Percentiles rank a stretch among this genome's conserved stretches.
Conservation (phyloP, 2,797 vertebrate genomes). For the Otus scops region DNA sequence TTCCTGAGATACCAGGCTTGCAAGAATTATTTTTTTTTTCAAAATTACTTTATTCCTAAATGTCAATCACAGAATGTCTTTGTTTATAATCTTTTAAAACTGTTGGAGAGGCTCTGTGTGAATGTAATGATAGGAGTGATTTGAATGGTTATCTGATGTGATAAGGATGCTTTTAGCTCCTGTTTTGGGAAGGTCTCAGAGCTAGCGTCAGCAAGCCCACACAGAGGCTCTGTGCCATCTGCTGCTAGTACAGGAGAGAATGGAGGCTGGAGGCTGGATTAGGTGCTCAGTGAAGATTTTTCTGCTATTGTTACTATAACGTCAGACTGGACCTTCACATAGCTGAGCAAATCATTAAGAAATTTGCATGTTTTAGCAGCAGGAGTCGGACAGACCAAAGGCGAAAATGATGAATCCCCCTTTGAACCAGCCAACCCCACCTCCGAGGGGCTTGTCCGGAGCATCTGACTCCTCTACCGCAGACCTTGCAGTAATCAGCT, state of each 20-base stretch:
- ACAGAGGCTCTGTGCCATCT: constrained; percentile 46
- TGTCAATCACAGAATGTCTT: neutral
- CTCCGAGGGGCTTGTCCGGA: neutral
- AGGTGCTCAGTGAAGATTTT: neutral
- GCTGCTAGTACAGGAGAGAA: neutral
- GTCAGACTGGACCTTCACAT: neutral
- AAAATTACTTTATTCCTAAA: neutral
- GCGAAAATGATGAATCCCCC: neutral
- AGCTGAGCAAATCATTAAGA: neutral
- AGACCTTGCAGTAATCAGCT: neutral
- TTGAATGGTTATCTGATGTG: neutral
- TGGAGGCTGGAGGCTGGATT: neutral
- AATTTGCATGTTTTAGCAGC: neutral
- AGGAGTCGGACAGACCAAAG: neutral
- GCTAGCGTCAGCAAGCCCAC: constrained; percentile 35
- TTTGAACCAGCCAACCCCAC: neutral
- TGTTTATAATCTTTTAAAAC: neutral
- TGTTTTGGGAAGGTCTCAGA: constrained; percentile 9
- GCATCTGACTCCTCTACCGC: neutral
- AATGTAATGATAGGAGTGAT: neutral
- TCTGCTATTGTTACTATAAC: neutral
- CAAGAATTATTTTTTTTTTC: neutral
- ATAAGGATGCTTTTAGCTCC: neutral
- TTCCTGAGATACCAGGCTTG: neutral
- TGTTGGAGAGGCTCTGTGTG: neutral